Conservation (phyloP, 2,113 vertebrate species). For the Grammomys dolichurus region DNA sequence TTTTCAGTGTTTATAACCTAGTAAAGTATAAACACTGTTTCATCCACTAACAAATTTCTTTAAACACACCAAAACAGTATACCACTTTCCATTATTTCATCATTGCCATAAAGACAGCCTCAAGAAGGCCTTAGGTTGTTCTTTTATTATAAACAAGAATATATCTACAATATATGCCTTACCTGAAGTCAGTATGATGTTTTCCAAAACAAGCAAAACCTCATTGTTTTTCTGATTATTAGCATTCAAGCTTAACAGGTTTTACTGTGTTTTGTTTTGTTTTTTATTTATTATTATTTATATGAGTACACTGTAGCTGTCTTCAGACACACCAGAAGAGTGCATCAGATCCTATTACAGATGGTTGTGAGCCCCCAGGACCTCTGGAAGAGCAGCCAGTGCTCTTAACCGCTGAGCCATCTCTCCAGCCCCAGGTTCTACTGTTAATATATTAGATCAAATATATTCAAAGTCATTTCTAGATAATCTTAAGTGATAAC, state of each 20-base stretch:
- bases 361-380: too few species aligned
- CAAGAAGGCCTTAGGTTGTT: neutral
- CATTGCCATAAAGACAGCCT: neutral
- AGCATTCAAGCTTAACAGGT: neutral
- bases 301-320: too few species aligned
- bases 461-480: conserved; percentile 58
- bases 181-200: neutral
- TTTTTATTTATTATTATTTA: too few species aligned
- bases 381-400: too few species aligned
- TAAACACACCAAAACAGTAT: neutral
- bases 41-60: neutral
- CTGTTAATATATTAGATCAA: conserved; percentile 38
- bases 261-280: neutral
- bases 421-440: neutral
- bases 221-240: conserved; percentile 1
- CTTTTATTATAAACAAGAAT: conserved; percentile 3
- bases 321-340: too few species aligned
- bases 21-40: neutral
- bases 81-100: neutral
- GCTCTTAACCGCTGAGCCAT: too few species aligned
- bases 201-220: neutral
- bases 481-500: conserved; percentile 58
- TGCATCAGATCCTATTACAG: too few species aligned
- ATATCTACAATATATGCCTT: neutral
- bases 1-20: conserved; percentile 33